These are phyloP conservation scores for Ernsta delagoae DNA, from an alignment of 2,888 invertebrate species.

Conservation along the genomic window DNA sequence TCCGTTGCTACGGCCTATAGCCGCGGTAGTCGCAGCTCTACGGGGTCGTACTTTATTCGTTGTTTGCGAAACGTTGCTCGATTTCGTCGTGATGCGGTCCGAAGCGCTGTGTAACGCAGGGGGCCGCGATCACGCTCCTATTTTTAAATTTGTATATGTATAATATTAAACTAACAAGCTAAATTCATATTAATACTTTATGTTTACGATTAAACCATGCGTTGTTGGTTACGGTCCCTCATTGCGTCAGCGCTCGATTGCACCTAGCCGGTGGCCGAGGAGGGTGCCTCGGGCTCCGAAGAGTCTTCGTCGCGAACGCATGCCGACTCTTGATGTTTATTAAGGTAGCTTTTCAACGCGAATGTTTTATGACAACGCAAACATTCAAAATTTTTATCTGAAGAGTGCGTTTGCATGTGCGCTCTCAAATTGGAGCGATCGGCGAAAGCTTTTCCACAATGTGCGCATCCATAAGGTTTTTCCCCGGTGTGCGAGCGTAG, in stretches of 20 bases:
- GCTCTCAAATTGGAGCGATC: slow-evolving; percentile 97
- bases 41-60: slow-evolving; percentile 83
- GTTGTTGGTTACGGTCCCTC: slow-evolving; percentile 76
- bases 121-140: slow-evolving; percentile 56
- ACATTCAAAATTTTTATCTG: slow-evolving; percentile 96
- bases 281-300: slow-evolving; percentile 54
- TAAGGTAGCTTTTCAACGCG: slow-evolving; percentile 97
- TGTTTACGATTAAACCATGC: slow-evolving; percentile 72
- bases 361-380: slow-evolving; percentile 96
- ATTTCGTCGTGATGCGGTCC: slow-evolving; percentile 63
- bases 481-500: slow-evolving; percentile 96
- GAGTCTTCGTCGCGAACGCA: slow-evolving; percentile 90
- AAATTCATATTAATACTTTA: slow-evolving; percentile 84
- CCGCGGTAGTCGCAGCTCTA: slow-evolving; percentile 69
- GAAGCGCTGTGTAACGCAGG: slow-evolving; percentile 41
- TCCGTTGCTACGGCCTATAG: slow-evolving; percentile 72
- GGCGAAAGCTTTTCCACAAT: slow-evolving; percentile 98
- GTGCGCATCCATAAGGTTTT: slow-evolving; percentile 97
- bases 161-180: slow-evolving; percentile 74
- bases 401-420: slow-evolving; percentile 98
- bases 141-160: slow-evolving; percentile 73
- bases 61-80: slow-evolving; percentile 85
- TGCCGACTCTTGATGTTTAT: slow-evolving; percentile 98
- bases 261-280: slow-evolving; percentile 55
- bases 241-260: slow-evolving; percentile 52